Conservation (phyloP, 2,888 invertebrate species). For the Phrixothrix hirtus region DNA sequence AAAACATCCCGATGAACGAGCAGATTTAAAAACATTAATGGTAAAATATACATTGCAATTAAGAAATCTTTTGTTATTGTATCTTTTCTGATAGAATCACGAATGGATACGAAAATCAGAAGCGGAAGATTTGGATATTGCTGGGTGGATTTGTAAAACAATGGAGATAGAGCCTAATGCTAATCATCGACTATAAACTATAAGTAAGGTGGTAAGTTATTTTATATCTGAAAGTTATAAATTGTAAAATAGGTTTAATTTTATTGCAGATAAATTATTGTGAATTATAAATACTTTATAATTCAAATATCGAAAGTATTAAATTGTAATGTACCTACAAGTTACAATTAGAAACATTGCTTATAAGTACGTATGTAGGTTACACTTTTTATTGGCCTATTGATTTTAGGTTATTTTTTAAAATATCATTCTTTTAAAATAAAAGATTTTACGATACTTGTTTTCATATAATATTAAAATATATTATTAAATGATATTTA, state of each 20-base stretch:
- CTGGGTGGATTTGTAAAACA: conserved; percentile 91
- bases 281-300: no score
- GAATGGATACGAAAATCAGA: conserved; percentile 88
- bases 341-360: no score
- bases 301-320: no score
- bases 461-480: no score
- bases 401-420: no score
- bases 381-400: no score
- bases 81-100: conserved; percentile 70
- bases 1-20: conserved; percentile 94
- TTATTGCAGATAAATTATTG: no score
- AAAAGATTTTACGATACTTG: no score
- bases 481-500: no score
- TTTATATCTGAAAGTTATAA: neutral
- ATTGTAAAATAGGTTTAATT: neutral
- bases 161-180: conserved; percentile 80
- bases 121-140: conserved; percentile 89
- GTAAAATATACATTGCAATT: conserved; percentile 55
- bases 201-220: neutral
- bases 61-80: neutral
- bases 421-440: no score
- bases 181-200: conserved; percentile 19
- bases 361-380: no score
- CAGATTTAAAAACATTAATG: conserved; percentile 93
- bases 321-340: no score